These are phyloP conservation scores for Eudemis profundana DNA, from an alignment of 2,888 invertebrate species.

Conservation along the genomic window DNA sequence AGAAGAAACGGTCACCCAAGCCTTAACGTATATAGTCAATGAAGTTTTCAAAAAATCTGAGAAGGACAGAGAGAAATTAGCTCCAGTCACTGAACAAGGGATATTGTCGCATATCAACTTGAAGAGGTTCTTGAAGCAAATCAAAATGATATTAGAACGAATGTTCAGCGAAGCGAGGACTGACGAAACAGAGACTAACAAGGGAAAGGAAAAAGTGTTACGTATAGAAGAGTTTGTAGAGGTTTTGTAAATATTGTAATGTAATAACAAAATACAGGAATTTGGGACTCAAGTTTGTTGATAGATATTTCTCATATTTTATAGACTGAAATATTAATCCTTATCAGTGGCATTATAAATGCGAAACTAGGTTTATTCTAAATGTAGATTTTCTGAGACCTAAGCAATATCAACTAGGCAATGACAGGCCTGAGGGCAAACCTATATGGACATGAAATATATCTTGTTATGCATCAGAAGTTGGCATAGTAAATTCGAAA, in stretches of 20 bases:
- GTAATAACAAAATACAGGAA: too few species aligned
- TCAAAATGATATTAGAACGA: conserved; percentile 70
- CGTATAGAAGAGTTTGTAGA: conserved; percentile 79
- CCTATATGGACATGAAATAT: too few species aligned
- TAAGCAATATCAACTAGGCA: too few species aligned
- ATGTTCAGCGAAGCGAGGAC: conserved; percentile 61
- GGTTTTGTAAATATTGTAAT: conserved; percentile 44
- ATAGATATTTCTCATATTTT: too few species aligned
- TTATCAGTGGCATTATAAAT: too few species aligned
- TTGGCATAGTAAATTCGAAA: too few species aligned
- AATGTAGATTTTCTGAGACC: too few species aligned
- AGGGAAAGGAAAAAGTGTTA: conserved; percentile 53
- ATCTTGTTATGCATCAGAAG: too few species aligned
- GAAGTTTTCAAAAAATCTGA: conserved; percentile 87
- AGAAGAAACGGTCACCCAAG: conserved; percentile 91
- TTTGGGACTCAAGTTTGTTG: too few species aligned
- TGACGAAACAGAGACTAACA: conserved; percentile 49
- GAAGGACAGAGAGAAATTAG: conserved; percentile 86
- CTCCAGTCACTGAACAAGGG: conserved; percentile 80
- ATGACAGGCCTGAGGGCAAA: too few species aligned
- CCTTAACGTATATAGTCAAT: conserved; percentile 87
- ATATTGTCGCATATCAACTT: conserved; percentile 73
- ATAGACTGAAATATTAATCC: too few species aligned
- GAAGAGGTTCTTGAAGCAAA: conserved; percentile 77
- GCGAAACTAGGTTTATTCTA: too few species aligned